These are phyloP conservation scores for Epinephelus fuscoguttatus DNA, from an alignment of 2,113 vertebrate species.

Conservation along the genomic window DNA sequence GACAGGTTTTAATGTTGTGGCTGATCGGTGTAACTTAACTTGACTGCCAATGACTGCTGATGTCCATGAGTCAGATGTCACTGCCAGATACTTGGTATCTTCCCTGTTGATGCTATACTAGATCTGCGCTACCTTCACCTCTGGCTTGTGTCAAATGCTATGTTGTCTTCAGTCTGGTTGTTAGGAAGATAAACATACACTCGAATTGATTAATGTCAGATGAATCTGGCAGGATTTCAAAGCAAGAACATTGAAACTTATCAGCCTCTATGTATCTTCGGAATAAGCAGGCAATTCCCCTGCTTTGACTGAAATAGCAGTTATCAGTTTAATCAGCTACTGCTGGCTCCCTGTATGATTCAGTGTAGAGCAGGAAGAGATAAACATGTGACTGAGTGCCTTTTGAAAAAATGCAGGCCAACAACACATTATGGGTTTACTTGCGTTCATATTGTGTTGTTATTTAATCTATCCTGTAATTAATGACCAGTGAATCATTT, in stretches of 20 bases:
- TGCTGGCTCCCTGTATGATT: background rate
- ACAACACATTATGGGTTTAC: too few species aligned
- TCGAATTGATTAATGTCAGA: background rate
- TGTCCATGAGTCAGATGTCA: background rate
- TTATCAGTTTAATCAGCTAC: background rate
- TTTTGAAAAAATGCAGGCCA: background rate
- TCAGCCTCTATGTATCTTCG: background rate
- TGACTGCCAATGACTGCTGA: background rate
- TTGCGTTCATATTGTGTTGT: too few species aligned
- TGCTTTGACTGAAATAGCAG: background rate
- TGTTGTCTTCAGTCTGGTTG: background rate
- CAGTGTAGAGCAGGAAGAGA: background rate
- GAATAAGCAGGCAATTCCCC: background rate
- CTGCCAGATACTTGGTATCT: background rate
- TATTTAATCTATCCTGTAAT: too few species aligned
- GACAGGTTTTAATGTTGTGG: too few species aligned
- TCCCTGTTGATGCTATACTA: background rate
- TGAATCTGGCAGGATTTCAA: background rate
- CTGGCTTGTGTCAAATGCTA: background rate
- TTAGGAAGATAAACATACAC: too few species aligned
- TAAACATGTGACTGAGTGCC: background rate
- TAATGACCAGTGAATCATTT: too few species aligned
- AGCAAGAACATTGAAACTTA: background rate
- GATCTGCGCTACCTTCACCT: background rate
- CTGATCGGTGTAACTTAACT: too few species aligned